Evolutionary conservation across 1,140 invertebrate genomes (phyloP).

Genomic region (Drosophila azteca): DNA sequence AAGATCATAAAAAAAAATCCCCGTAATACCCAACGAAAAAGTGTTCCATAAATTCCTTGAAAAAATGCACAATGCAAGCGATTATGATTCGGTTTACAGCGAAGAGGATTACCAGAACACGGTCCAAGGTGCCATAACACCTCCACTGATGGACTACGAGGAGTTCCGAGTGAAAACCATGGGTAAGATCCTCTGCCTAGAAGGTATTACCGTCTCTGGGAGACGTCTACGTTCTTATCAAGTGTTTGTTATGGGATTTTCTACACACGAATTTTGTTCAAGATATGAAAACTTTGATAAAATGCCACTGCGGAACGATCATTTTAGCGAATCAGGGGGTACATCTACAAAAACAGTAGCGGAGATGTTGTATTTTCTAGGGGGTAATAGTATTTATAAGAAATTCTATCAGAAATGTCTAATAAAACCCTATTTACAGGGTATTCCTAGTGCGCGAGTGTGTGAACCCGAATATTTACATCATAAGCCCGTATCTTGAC

Average conservation of each 20-base stretch:
- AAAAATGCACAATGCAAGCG: slow-evolving; percentile 66
- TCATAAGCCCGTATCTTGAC: too few relatives aligned
- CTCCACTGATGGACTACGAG: slow-evolving; percentile 67
- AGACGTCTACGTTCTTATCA: slow-evolving; percentile 60
- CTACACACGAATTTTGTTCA: slow-evolving; percentile 19
- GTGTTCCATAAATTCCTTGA: too few relatives aligned
- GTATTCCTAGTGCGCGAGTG: too few relatives aligned
- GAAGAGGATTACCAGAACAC: slow-evolving; percentile 57
- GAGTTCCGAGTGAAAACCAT: slow-evolving; percentile 68
- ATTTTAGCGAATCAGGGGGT: slow-evolving; percentile 19
- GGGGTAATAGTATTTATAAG: too few relatives aligned
- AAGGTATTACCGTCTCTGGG: neutral
- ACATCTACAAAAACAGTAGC: neutral
- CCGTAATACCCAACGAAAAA: too few relatives aligned
- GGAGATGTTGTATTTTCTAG: neutral
- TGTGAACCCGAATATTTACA: too few relatives aligned
- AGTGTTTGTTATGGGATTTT: slow-evolving; percentile 62
- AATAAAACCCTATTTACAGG: slow-evolving; percentile 12
- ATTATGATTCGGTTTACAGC: slow-evolving; percentile 69
- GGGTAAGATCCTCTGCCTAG: slow-evolving; percentile 46
- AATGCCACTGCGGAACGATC: slow-evolving; percentile 40
- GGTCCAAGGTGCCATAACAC: slow-evolving; percentile 52
- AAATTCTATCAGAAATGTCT: slow-evolving; percentile 25
- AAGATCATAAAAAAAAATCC: too few relatives aligned
- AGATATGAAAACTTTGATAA: slow-evolving; percentile 66